These are phyloP conservation scores for Calameuta filiformis DNA, from an alignment of 2,888 invertebrate species.

Conservation along the genomic window DNA sequence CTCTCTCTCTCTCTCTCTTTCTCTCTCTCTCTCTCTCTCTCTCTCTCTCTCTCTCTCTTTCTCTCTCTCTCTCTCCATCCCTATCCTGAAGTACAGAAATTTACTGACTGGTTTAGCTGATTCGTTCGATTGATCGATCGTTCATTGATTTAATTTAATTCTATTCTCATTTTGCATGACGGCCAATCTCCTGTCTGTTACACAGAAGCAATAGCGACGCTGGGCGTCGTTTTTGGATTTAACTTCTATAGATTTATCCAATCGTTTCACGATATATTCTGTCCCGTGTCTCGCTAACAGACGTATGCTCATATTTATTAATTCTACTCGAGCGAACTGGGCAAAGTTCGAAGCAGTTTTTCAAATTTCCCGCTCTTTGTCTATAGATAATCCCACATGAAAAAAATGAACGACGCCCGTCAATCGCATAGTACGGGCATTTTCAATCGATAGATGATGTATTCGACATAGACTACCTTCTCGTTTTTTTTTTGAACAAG, in stretches of 20 bases:
- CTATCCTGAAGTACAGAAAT: slow-evolving; percentile 29
- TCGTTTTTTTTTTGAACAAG: no score
- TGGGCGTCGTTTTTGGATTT: no score
- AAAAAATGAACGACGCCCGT: slow-evolving; percentile 27
- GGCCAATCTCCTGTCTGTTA: slow-evolving; percentile 33
- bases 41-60: not conserved
- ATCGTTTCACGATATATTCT: no score
- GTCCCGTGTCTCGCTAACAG: no score
- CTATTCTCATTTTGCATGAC: slow-evolving; percentile 23
- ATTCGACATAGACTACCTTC: no score
- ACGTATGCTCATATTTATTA: no score
- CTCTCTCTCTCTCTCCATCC: slow-evolving; percentile 16
- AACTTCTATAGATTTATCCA: no score
- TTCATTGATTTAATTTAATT: slow-evolving; percentile 30
- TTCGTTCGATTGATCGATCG: not conserved
- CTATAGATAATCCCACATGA: slow-evolving; percentile 32
- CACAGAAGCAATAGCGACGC: no score
- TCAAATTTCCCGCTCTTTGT: slow-evolving; percentile 25
- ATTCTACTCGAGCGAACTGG: no score
- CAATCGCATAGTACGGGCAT: not conserved
- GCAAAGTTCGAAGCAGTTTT: slow-evolving; percentile 22
- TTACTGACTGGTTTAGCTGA: not conserved
- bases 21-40: slow-evolving; percentile 21
- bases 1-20: slow-evolving; percentile 12
- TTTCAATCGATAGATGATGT: no score